Conservation (phyloP, 2,797 vertebrate genomes). For the Sebastes hubbsi region DNA sequence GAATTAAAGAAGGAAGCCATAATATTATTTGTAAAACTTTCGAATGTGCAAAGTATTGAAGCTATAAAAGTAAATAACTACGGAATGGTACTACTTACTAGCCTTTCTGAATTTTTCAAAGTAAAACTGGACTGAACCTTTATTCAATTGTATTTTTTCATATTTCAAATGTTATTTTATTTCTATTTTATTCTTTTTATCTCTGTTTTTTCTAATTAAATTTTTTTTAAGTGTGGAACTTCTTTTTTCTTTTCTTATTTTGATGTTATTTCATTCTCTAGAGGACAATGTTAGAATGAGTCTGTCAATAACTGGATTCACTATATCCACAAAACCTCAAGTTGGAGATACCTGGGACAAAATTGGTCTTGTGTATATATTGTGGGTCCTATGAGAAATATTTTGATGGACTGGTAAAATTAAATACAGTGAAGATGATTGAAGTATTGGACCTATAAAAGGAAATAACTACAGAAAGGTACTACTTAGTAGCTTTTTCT, state of each 20-base stretch:
- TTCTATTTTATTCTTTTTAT: background rate
- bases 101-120: background rate
- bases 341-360: background rate
- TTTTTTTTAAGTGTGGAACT: background rate
- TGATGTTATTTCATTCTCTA: background rate
- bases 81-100: no score
- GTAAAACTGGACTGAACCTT: background rate
- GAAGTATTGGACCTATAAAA: no score
- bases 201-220: no score
- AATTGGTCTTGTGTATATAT: background rate
- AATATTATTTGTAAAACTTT: accelerated
- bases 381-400: background rate
- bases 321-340: background rate
- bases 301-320: background rate
- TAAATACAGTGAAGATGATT: background rate
- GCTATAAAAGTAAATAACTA: no score
- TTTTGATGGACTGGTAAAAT: background rate
- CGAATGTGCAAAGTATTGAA: accelerated
- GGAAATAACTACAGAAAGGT: no score
- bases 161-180: background rate
- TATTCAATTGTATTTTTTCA: background rate
- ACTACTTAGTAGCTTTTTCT: no score
- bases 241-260: background rate
- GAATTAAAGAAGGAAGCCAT: no score
- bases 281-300: background rate